A percentile compares a stretch with the other conserved stretches of the same genome.
Conservation (phyloP, 2,113 vertebrate genomes). For the Cyprinodon tularosa region DNA sequence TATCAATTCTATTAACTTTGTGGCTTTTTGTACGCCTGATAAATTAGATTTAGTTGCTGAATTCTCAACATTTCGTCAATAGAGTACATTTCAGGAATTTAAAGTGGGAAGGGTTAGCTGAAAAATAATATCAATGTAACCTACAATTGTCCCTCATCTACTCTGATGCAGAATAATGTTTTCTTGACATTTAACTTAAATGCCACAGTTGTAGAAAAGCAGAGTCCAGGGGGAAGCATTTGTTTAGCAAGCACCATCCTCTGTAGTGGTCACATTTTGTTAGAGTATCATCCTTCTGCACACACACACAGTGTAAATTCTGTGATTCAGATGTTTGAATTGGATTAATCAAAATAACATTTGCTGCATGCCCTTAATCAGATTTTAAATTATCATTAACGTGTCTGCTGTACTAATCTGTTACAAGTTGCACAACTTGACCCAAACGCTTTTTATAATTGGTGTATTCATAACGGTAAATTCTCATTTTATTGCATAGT, state of each 20-base stretch:
- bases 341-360: not conserved
- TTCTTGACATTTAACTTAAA: conserved; percentile 19
- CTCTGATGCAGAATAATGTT: not conserved
- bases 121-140: not conserved
- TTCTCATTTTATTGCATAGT: too few species aligned
- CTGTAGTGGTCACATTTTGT: not conserved
- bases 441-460: too few species aligned
- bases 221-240: not conserved
- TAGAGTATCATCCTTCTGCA: not conserved
- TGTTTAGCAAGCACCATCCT: not conserved
- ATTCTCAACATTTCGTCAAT: not conserved
- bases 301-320: not conserved
- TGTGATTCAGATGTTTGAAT: not conserved
- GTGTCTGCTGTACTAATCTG: too few species aligned
- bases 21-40: not conserved
- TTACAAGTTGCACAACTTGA: too few species aligned
- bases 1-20: not conserved
- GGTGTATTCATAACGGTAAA: too few species aligned
- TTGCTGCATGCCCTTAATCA: not conserved
- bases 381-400: not conserved
- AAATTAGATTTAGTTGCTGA: not conserved
- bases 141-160: not conserved
- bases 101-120: not conserved
- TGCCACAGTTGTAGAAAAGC: not conserved
- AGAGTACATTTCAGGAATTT: not conserved